Percentiles rank a stretch among this genome's conserved stretches.
Evolutionary conservation across 2,113 vertebrate genomes (phyloP).

Genomic region (Pleuronectes platessa): DNA sequence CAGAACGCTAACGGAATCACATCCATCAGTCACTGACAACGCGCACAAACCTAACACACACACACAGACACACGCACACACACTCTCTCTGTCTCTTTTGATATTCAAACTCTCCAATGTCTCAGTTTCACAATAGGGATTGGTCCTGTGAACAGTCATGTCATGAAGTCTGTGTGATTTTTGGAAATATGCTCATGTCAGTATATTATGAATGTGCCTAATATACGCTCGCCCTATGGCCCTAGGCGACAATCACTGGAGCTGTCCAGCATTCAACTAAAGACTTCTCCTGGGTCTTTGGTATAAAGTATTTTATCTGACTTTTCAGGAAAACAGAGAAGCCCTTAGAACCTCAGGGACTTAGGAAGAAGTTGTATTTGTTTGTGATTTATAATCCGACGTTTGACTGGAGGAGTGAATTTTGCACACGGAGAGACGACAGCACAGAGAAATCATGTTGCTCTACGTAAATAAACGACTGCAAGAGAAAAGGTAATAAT

Average conservation of each 20-base stretch:
- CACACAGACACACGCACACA: neutral
- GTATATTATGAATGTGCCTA: neutral
- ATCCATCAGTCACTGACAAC: constrained; percentile 47
- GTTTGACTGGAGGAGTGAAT: neutral
- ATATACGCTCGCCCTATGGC: neutral
- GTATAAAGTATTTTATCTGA: neutral
- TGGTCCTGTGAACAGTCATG: neutral
- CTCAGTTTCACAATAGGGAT: constrained; percentile 5
- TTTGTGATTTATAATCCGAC: neutral
- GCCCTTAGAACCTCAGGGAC: neutral
- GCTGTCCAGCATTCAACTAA: neutral
- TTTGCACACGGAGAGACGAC: too few species aligned
- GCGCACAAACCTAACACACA: constrained; percentile 6
- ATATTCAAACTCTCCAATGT: neutral
- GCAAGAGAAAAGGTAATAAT: neutral
- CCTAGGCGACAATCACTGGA: neutral
- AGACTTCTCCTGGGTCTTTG: neutral
- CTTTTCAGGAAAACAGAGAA: neutral
- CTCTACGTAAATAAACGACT: neutral
- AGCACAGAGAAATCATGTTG: neutral
- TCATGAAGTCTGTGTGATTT: neutral
- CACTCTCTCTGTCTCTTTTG: neutral
- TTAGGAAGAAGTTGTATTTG: neutral
- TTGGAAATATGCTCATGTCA: neutral
- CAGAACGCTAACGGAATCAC: constrained; percentile 35